Evolutionary conservation across 2,113 vertebrate genomes (phyloP).

Genomic region (Chloropsis cyanopogon): DNA sequence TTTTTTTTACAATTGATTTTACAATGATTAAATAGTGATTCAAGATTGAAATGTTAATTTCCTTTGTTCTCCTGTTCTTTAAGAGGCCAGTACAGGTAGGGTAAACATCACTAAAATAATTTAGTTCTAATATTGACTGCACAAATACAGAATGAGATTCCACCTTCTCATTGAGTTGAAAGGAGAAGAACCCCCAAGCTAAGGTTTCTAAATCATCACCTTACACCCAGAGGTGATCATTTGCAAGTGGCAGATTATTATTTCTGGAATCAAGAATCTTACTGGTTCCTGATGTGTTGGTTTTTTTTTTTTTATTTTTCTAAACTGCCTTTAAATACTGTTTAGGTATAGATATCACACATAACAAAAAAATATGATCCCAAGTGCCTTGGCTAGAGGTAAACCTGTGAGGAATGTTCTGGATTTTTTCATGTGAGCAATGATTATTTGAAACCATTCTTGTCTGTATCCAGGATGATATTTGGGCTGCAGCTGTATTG

Average conservation of each 20-base stretch:
- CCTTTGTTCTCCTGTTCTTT: not conserved
- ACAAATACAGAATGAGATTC: not conserved
- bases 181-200: not conserved
- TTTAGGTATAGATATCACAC: not conserved
- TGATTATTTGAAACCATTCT: not conserved
- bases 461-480: not conserved
- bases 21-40: not conserved
- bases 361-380: not conserved
- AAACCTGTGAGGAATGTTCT: not conserved
- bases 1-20: too few relatives aligned
- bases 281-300: not conserved
- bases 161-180: not conserved
- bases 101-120: not conserved
- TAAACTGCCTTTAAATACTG: not conserved
- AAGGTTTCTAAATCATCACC: not conserved
- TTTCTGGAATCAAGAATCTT: not conserved
- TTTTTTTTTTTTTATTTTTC: not conserved
- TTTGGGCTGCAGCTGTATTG: constrained; percentile 3
- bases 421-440: not conserved
- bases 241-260: not conserved
- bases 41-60: not conserved
- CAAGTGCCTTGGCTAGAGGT: not conserved
- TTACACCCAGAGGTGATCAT: not conserved
- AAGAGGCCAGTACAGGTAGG: not conserved
- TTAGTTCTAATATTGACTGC: not conserved